These are phyloP conservation scores for Bucco capensis DNA, from an alignment of 2,113 vertebrate species.

Conservation along the genomic window DNA sequence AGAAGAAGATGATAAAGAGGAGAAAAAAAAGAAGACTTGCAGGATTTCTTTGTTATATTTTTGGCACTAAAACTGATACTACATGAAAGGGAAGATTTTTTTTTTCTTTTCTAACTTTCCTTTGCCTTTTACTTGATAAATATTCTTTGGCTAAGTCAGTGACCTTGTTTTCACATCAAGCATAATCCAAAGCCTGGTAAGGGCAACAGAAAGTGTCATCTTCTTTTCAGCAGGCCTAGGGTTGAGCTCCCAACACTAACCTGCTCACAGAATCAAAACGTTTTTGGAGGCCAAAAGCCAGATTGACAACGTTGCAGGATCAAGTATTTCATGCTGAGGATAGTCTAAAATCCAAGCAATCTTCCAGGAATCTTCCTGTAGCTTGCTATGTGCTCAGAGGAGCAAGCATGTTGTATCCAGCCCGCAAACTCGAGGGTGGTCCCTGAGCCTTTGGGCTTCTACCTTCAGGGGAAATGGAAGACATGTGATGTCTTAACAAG, in stretches of 20 bases:
- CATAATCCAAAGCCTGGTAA: slow-evolving; percentile 8
- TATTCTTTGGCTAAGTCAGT: slow-evolving; percentile 33
- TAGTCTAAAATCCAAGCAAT: neutral
- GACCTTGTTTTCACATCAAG: slow-evolving; percentile 19
- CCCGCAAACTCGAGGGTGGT: neutral
- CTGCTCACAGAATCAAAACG: neutral
- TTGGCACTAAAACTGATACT: slow-evolving; percentile 12
- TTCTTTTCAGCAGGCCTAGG: slow-evolving; percentile 26
- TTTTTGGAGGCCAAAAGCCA: neutral
- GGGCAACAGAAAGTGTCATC: slow-evolving; percentile 32
- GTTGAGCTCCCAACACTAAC: neutral
- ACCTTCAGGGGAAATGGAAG: neutral
- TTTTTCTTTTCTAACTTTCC: neutral
- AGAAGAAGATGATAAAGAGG: slow-evolving; percentile 40
- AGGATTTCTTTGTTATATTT: slow-evolving; percentile 5
- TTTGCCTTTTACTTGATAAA: slow-evolving; percentile 5
- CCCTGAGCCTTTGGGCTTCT: neutral
- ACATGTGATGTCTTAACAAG: fast-evolving
- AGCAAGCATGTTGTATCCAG: neutral
- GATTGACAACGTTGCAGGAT: neutral
- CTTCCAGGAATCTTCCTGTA: neutral
- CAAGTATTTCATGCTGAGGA: neutral
- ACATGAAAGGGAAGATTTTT: slow-evolving; percentile 15
- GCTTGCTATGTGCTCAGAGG: neutral
- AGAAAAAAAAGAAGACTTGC: slow-evolving; percentile 20